These are phyloP conservation scores for Polydrusus pterygomalis DNA, from an alignment of 2,888 invertebrate genomes.

Conservation along the genomic window DNA sequence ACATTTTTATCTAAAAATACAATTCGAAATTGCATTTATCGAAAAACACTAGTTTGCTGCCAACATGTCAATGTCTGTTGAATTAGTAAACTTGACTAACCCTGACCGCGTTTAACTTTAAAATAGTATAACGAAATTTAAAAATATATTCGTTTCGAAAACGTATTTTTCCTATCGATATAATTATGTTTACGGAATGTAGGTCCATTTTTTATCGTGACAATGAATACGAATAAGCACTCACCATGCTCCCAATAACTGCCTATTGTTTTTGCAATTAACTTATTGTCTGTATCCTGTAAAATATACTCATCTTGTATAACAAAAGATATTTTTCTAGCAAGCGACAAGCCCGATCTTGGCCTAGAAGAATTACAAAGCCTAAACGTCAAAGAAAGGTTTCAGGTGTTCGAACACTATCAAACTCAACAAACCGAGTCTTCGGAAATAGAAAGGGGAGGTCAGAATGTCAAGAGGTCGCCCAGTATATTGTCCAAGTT, in stretches of 20 bases:
- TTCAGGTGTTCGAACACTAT: constrained; percentile 86
- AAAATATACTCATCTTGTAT: too few relatives aligned
- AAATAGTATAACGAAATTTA: not conserved
- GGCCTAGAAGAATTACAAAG: constrained; percentile 88
- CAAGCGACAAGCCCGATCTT: constrained; percentile 89
- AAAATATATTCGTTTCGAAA: not conserved
- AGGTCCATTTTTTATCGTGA: too few relatives aligned
- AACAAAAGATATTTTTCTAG: constrained; percentile 70
- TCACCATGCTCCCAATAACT: too few relatives aligned
- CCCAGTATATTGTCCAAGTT: constrained; percentile 86
- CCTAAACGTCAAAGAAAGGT: constrained; percentile 88
- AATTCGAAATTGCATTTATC: not conserved
- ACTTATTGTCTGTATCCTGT: too few relatives aligned
- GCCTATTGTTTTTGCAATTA: too few relatives aligned
- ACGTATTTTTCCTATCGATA: too few relatives aligned
- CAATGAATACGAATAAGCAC: too few relatives aligned
- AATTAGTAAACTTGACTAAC: not conserved
- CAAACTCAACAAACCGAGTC: constrained; percentile 73
- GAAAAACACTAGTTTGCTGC: not conserved
- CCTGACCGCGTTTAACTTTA: not conserved
- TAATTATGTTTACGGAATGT: constrained; percentile 56
- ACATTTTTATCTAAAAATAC: not conserved
- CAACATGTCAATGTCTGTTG: not conserved
- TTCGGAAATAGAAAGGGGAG: constrained; percentile 55
- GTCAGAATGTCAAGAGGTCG: constrained; percentile 78